A percentile compares a stretch with the other conserved stretches of the same genome.
Evolutionary conservation across 2,113 vertebrate genomes (phyloP).

Genomic region (Calidris pugnax): DNA sequence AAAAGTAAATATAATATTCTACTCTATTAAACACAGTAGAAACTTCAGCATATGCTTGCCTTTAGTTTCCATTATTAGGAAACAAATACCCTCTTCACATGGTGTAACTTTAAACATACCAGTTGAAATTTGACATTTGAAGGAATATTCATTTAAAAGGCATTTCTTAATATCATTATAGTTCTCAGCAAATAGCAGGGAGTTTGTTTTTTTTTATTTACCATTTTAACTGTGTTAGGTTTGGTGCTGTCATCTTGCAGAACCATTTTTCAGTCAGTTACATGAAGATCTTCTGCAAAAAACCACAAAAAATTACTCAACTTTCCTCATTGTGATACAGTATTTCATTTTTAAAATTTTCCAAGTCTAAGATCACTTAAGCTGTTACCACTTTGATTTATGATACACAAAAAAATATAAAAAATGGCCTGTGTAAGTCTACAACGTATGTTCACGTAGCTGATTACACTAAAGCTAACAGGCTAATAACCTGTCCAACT

Average conservation of each 20-base stretch:
- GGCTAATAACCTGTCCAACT: not conserved
- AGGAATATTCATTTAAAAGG: not conserved
- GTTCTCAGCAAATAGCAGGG: not conserved
- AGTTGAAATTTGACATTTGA: not conserved
- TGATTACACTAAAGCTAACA: not conserved
- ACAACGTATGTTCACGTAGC: not conserved
- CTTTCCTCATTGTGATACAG: not conserved
- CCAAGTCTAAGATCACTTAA: not conserved
- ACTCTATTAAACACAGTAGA: not conserved
- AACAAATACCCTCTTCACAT: not conserved
- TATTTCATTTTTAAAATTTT: not conserved
- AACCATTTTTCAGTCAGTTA: conserved; percentile 42
- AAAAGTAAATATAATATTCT: not conserved
- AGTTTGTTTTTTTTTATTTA: not conserved
- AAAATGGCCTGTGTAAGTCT: not conserved
- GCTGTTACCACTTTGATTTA: not conserved
- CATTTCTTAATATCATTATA: not conserved
- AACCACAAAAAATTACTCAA: not conserved
- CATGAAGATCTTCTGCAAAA: conserved; percentile 1
- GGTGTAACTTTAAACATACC: not conserved
- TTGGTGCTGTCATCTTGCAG: not conserved
- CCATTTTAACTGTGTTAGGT: conserved; percentile 35
- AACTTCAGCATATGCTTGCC: not conserved
- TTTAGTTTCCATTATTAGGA: not conserved
- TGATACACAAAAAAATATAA: not conserved